Evolutionary conservation across 2,888 invertebrate species (phyloP), one percentile per base, ranked within the genome.

Genomic region (Ornithoptera priamus): DNA sequence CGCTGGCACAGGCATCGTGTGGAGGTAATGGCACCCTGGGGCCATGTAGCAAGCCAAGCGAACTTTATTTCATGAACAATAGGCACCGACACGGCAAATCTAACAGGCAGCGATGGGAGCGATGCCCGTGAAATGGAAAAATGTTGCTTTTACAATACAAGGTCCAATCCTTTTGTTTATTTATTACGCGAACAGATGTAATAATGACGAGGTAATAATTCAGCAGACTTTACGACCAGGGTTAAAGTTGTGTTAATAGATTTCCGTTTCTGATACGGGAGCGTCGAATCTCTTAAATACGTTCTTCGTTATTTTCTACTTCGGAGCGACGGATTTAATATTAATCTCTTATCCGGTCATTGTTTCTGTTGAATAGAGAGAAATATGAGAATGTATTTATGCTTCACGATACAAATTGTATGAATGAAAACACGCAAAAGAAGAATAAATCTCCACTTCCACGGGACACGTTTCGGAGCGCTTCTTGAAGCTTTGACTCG

Each of bases 1-100:
- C 80, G 79, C 78, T 83, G 78, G 81, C 80, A 82, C 81, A 78
- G 80, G 81, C 82, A 80, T 81, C 80, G 81, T 81, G 81, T 80
- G 62, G 78, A 81, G 81, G 80, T 85, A 83, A 88, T 80, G 81
- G 78, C 77, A 75, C 88, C 84, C 88, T 71, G 72, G 87, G 86
- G 87, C 77, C 78, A 75, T 83, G 85, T 85, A 81, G 74, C 78
- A 77, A 78, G 75, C 77, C 80, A 73, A 77, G 75, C 75, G 78
- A 80, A 82, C 84, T 87, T 85, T 83, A 81, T 84, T 81, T 78
- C 62, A 39, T 64, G 68, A 66, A 65, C 56, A 70, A 58, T 70
- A 63, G 79, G 72, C 76, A 79, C 77, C 77, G 73, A 70, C 42
- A 42, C 61, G 64, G 46, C 60, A 42, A 67, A 70, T 42, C 46